Base-by-base conservation (phyloP, 2,797 vertebrate species). In the Decapterus maruadsi region DNA sequence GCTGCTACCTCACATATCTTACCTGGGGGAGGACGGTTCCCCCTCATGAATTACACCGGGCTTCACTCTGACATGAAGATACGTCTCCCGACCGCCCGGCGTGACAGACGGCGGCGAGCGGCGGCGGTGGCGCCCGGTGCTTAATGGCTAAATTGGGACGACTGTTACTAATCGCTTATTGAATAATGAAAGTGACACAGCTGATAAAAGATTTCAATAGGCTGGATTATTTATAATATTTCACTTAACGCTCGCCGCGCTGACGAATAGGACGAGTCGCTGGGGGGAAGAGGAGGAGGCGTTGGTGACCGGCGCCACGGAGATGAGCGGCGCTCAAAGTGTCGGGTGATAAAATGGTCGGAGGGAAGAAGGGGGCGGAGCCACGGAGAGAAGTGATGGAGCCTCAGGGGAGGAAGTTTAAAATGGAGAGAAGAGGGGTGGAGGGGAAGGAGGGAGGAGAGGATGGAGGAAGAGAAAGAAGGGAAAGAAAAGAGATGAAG, bases 181-280 rank as follows among this genome's bases (percentile, higher is more conserved):
- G 96, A 98, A 96, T 96, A 96, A 98, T 97, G 97, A 94, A 97
- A 96, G 95, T 95, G 97, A 96, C 97, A 97, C 94, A 96, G 92
- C 95, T 95, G 96, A 97, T 97, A 96, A 97, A 96, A 97, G 96
- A 96, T 95, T 97, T 96, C 96, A 96, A 96, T 96, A 96, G 87
- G 77, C 83, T 86, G 92, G 95, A 95, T 96, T 96, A 98, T 96
- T 95, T 95, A 97, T 96, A 94, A 94, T 92, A 96, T 95, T 96
- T 95, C 96, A 96, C 95, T 96, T 96, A 94, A 94, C 94, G 91
- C 79, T 83, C 86, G 77, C 69, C 81, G 91, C 26, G 85, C 89
- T 96, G 96, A 96, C 88, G 91, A 95, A 96, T 92, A 88, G 93
- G 31, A 86, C 67, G 70, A 69, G 83, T 2, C 12, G 50, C 42